phyloP scores from a whole-genome alignment of 2,113 vertebrate genomes.

The Ciconia maguari region DNA sequence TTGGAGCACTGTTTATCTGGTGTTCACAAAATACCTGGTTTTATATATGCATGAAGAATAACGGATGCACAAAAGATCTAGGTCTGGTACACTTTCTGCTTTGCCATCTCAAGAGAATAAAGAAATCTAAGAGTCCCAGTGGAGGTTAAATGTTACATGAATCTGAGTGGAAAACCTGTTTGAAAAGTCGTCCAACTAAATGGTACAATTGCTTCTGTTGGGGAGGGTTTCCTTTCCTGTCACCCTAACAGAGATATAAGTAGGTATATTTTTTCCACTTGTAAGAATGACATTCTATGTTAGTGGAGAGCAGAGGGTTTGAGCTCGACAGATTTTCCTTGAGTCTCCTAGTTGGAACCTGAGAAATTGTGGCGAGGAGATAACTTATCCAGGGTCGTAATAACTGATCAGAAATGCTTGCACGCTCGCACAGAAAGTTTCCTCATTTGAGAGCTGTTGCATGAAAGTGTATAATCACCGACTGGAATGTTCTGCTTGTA shows the following conservation, averaged over 20 bases:
- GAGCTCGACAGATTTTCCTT: neutral
- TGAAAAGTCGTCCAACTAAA: neutral
- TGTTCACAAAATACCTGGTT: neutral
- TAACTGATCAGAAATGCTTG: neutral
- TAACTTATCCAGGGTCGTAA: neutral
- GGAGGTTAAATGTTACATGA: neutral
- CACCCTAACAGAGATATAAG: neutral
- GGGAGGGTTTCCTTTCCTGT: neutral
- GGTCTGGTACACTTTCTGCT: neutral
- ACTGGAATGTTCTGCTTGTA: neutral
- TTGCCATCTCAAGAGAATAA: neutral
- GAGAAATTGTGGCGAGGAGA: neutral
- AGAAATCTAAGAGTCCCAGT: neutral
- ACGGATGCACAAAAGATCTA: neutral
- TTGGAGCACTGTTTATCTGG: neutral
- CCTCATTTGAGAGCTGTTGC: neutral
- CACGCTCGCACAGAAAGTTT: neutral
- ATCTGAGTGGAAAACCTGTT: neutral
- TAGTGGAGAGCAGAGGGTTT: neutral
- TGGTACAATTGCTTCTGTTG: neutral
- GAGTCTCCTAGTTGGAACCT: neutral
- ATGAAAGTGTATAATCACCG: neutral
- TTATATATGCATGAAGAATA: neutral
- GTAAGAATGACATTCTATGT: fast-evolving
- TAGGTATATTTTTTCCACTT: neutral